Evolutionary conservation across 2,797 vertebrate species (phyloP).

Genomic region (Labroides dimidiatus): DNA sequence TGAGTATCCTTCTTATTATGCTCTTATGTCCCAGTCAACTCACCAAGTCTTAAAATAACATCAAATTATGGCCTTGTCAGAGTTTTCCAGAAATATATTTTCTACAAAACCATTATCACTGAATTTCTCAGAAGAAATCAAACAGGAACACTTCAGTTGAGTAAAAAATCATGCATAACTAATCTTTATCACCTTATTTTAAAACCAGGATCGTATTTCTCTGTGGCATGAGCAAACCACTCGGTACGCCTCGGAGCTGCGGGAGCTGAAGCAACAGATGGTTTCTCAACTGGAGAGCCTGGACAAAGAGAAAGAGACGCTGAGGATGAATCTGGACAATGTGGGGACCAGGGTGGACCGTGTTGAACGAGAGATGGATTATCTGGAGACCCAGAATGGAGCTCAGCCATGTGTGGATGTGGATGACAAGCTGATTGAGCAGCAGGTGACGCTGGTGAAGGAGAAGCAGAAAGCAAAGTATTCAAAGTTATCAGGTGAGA

Average conservation of each 20-base stretch:
- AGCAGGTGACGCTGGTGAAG: constrained; percentile 87
- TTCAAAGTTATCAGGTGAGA: constrained; percentile 90
- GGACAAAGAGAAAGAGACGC: constrained; percentile 92
- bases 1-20: constrained; percentile 56
- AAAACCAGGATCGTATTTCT: constrained; percentile 89
- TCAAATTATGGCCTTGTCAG: constrained; percentile 48
- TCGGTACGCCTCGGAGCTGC: constrained; percentile 92
- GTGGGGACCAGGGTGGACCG: constrained; percentile 91
- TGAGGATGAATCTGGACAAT: constrained; percentile 87
- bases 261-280: constrained; percentile 97
- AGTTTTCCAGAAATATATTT: constrained; percentile 16
- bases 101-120: constrained; percentile 11
- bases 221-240: constrained; percentile 96
- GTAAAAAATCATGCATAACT: not conserved
- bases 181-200: constrained; percentile 16
- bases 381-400: constrained; percentile 94
- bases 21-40: constrained; percentile 18
- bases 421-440: constrained; percentile 92
- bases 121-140: not conserved
- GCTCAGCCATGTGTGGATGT: constrained; percentile 92
- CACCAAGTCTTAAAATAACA: constrained; percentile 35
- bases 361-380: constrained; percentile 96
- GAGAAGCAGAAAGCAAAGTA: constrained; percentile 93
- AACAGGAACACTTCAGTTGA: not conserved
- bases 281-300: constrained; percentile 91